Evolutionary conservation across 2,113 vertebrate species (phyloP).

Genomic region (Lagopus muta): DNA sequence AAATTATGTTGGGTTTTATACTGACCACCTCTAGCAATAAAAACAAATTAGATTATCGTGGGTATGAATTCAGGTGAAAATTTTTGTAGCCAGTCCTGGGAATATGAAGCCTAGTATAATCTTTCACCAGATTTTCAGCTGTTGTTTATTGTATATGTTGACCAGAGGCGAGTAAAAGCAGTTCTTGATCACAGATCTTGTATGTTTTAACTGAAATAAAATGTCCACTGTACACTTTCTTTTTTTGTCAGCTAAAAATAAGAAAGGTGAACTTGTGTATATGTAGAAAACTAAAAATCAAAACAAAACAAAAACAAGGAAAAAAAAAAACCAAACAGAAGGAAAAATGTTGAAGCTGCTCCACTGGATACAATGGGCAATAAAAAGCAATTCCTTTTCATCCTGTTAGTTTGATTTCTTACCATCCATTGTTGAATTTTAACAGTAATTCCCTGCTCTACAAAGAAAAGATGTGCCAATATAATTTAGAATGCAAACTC

Average conservation of each 20-base stretch:
- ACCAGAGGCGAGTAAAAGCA: neutral
- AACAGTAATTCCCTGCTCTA: neutral
- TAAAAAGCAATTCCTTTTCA: slow-evolving; percentile 4
- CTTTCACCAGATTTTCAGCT: neutral
- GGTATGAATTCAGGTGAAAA: neutral
- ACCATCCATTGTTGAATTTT: neutral
- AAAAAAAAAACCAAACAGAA: accelerated
- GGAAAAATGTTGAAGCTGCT: neutral
- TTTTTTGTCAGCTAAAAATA: neutral
- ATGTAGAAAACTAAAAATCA: neutral
- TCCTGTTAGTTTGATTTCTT: neutral
- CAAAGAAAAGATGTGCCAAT: neutral
- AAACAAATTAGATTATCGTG: neutral
- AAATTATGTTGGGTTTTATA: neutral
- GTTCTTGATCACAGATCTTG: neutral
- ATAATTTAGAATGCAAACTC: slow-evolving; percentile 7
- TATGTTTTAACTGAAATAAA: slow-evolving; percentile 5
- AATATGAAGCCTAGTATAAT: neutral
- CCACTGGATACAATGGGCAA: neutral
- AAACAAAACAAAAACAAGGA: neutral
- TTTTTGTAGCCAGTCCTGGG: neutral
- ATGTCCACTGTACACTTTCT: neutral
- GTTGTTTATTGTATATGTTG: neutral
- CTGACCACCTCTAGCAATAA: neutral
- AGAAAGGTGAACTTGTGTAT: neutral